phyloP scores from a whole-genome alignment of 2,797 vertebrate genomes.

The Sparidentex hasta region DNA sequence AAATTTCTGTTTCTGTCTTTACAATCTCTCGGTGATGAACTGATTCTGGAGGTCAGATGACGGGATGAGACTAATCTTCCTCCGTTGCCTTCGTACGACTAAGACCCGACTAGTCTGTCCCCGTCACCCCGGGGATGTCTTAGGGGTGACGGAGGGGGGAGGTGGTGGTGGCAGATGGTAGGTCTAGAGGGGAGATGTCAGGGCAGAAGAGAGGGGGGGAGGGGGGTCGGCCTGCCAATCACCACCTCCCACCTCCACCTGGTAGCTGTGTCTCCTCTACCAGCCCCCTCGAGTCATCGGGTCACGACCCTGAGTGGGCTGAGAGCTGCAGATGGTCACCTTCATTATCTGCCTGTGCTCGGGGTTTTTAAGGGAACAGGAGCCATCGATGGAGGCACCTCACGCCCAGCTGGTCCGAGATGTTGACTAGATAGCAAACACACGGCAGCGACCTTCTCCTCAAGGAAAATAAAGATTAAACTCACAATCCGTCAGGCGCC shows the following conservation, averaged over 20 bases:
- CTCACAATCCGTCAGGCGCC: not conserved
- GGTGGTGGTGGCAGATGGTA: constrained; percentile 86
- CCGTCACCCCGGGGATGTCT: constrained; percentile 43
- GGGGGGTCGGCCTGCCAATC: constrained; percentile 71
- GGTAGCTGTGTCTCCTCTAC: constrained; percentile 56
- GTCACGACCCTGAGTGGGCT: constrained; percentile 72
- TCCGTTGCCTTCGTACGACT: constrained; percentile 47
- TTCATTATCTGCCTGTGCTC: constrained; percentile 49
- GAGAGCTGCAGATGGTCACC: constrained; percentile 72
- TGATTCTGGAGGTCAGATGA: constrained; percentile 48
- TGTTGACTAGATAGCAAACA: no score
- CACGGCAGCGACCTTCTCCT: no score
- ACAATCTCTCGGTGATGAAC: constrained; percentile 25
- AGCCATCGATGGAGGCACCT: not conserved
- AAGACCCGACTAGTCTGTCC: constrained; percentile 70
- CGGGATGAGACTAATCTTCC: constrained; percentile 61
- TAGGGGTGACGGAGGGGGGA: constrained; percentile 52
- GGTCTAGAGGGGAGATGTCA: constrained; percentile 70
- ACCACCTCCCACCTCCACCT: constrained; percentile 84
- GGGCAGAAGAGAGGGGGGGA: no score
- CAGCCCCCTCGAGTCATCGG: constrained; percentile 64
- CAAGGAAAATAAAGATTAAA: not conserved
- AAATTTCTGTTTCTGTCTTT: constrained; percentile 45
- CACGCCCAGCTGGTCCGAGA: not conserved
- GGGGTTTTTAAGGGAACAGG: constrained; percentile 23